Percentiles rank a stretch among this genome's conserved stretches.
These are phyloP conservation scores for Eucriotettix oculatus DNA, from an alignment of 2,888 invertebrate species.

Conservation along the genomic window DNA sequence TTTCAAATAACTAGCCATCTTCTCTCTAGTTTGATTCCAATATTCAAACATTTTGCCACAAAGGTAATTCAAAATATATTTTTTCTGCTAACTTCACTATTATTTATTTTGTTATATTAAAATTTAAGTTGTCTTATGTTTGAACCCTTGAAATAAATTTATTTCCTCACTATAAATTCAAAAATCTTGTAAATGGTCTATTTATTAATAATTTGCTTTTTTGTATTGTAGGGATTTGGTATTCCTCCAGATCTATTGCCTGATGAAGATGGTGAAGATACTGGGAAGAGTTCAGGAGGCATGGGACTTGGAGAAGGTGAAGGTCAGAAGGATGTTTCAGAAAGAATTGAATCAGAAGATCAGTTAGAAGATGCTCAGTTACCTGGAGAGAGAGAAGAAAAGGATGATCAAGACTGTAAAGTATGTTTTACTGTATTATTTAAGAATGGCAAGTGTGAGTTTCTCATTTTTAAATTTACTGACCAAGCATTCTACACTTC, in stretches of 20 bases:
- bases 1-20: conserved; percentile 71
- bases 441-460: too few relatives aligned
- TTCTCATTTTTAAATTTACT: too few relatives aligned
- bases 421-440: conserved; percentile 10
- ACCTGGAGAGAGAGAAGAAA: conserved; percentile 55
- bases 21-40: conserved; percentile 60
- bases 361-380: conserved; percentile 81
- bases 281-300: conserved; percentile 46
- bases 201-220: not conserved
- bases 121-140: too few relatives aligned
- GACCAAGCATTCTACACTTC: too few relatives aligned
- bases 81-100: too few relatives aligned
- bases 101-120: too few relatives aligned
- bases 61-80: conserved; percentile 28
- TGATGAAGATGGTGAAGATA: conserved; percentile 47
- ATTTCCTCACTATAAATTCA: too few relatives aligned
- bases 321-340: conserved; percentile 89
- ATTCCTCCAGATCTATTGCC: conserved; percentile 70
- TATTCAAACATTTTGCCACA: conserved; percentile 69
- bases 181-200: too few relatives aligned
- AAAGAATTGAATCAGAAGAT: conserved; percentile 80
- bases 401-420: conserved; percentile 57
- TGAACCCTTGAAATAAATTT: too few relatives aligned
- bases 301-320: conserved; percentile 87
- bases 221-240: conserved; percentile 61